These are phyloP conservation scores for Holcopasites calliopsidis DNA, from an alignment of 1,140 invertebrate species.

Conservation along the genomic window DNA sequence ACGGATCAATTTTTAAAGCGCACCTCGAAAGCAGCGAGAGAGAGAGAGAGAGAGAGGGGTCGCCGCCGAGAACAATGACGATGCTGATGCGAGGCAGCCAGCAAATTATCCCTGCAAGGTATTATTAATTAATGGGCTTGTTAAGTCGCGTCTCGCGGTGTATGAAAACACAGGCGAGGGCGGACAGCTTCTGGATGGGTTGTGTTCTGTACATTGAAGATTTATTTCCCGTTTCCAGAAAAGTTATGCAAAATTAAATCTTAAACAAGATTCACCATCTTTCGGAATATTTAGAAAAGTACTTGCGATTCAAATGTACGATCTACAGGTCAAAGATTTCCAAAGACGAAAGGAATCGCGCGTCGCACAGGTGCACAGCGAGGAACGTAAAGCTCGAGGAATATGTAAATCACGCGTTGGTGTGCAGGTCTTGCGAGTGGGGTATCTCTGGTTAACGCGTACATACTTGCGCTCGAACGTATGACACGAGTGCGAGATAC, in stretches of 20 bases:
- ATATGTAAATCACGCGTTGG: conserved; percentile 54
- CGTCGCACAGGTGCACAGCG: conserved; percentile 42
- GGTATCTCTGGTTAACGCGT: background rate
- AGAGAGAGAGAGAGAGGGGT: conserved; percentile 1
- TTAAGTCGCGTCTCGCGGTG: conserved; percentile 35
- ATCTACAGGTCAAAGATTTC: background rate
- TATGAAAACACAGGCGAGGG: background rate
- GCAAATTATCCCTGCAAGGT: conserved; percentile 57
- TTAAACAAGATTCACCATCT: too few species aligned
- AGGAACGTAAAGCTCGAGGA: conserved; percentile 53
- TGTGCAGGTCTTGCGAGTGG: conserved; percentile 1
- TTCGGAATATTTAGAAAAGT: background rate
- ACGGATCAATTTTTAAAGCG: conserved; percentile 52
- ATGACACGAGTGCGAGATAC: conserved; percentile 35
- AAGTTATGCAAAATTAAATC: too few species aligned
- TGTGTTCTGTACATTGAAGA: too few species aligned
- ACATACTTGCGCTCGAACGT: conserved; percentile 23
- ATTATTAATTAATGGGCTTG: conserved; percentile 61
- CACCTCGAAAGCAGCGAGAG: conserved; percentile 8
- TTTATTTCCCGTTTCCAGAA: too few species aligned
- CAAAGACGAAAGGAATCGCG: conserved; percentile 33
- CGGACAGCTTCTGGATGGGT: too few species aligned
- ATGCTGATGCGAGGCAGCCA: conserved; percentile 47
- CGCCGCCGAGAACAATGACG: conserved; percentile 41
- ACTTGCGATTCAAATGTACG: conserved; percentile 18